Conservation (phyloP, 1,140 invertebrate species). For the Mizuhopecten yessoensis region DNA sequence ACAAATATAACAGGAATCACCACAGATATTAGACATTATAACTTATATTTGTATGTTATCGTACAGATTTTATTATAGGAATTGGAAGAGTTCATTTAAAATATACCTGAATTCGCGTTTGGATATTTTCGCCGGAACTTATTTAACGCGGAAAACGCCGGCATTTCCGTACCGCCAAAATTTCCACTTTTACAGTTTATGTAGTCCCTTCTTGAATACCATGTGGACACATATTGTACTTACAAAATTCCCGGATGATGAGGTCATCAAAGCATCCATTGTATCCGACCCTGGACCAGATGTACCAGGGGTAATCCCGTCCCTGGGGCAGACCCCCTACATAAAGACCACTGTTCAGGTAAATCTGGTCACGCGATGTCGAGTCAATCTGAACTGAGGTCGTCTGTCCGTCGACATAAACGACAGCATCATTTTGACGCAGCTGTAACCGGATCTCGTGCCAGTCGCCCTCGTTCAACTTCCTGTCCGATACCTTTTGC, state of each 20-base stretch:
- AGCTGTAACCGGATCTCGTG: slow-evolving; percentile 67
- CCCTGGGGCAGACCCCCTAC: slow-evolving; percentile 58
- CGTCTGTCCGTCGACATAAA: slow-evolving; percentile 50
- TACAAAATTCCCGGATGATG: slow-evolving; percentile 58
- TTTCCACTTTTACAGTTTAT: no score
- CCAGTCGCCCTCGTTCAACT: slow-evolving; percentile 70
- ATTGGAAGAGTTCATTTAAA: no score
- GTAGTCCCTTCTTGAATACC: no score
- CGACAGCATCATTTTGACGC: background rate
- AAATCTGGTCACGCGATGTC: background rate
- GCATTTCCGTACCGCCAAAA: no score
- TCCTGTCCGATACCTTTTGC: slow-evolving; percentile 57
- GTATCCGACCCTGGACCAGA: slow-evolving; percentile 72
- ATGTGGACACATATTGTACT: no score
- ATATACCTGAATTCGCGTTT: no score
- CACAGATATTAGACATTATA: no score
- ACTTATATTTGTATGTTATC: no score
- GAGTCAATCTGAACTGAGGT: slow-evolving; percentile 41
- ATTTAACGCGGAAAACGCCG: no score
- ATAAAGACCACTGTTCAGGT: slow-evolving; percentile 53
- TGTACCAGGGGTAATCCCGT: slow-evolving; percentile 71
- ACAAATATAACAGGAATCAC: background rate
- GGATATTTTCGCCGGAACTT: no score
- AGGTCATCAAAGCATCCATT: slow-evolving; percentile 77
- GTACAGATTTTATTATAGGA: no score